These are phyloP conservation scores for Isichthys henryi DNA, from an alignment of 2,113 vertebrate genomes.

Conservation along the genomic window DNA sequence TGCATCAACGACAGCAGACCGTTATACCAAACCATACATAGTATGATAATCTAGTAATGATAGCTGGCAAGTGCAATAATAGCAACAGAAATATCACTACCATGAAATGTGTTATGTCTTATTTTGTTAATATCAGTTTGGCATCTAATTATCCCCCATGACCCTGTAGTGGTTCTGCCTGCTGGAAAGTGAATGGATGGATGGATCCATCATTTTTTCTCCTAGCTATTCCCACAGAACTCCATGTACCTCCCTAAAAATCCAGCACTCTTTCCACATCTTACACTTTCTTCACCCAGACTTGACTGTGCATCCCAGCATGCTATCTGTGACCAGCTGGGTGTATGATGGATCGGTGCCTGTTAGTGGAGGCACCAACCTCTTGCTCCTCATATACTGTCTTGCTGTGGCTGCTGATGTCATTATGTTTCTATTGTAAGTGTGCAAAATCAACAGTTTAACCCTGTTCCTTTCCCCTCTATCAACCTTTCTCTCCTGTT, in stretches of 20 bases:
- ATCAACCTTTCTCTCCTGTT: background rate
- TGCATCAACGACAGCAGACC: background rate
- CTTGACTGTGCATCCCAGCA: background rate
- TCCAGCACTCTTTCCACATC: background rate
- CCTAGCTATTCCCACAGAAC: background rate
- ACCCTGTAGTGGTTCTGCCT: background rate
- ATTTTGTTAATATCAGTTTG: background rate
- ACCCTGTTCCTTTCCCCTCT: slow-evolving; percentile 9
- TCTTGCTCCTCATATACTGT: background rate
- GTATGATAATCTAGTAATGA: background rate
- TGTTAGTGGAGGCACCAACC: background rate
- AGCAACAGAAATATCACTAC: background rate
- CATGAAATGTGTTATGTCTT: background rate
- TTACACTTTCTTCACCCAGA: background rate
- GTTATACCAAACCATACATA: background rate
- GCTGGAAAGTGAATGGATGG: background rate
- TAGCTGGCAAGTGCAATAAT: background rate
- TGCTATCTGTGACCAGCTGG: background rate
- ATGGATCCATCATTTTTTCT: background rate
- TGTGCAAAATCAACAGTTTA: slow-evolving; percentile 14
- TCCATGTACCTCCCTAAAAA: background rate
- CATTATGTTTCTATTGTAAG: background rate
- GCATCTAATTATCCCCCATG: background rate
- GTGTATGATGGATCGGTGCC: background rate
- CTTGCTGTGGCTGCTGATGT: background rate